Evolutionary conservation across 2,113 vertebrate species (phyloP).

Genomic region (Furnarius figulus): DNA sequence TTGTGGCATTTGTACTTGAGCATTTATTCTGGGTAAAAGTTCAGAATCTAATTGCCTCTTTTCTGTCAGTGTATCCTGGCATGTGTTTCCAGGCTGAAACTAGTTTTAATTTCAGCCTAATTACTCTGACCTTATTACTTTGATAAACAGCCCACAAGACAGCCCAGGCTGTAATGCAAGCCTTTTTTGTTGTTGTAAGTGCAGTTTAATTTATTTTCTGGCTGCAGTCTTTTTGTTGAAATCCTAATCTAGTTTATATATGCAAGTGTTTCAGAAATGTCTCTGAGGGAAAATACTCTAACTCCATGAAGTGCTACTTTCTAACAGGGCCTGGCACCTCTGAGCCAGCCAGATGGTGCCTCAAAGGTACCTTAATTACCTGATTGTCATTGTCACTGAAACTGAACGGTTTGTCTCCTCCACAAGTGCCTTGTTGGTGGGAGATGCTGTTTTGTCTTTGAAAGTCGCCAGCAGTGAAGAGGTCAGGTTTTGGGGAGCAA

Average conservation of each 20-base stretch:
- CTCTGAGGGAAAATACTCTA: background rate
- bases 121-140: background rate
- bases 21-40: background rate
- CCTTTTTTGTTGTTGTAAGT: background rate
- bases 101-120: background rate
- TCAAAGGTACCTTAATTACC: background rate
- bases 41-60: background rate
- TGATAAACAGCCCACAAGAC: background rate
- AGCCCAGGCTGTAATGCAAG: background rate
- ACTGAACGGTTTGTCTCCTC: background rate
- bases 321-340: background rate
- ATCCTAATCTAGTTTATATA: background rate
- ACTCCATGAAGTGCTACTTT: background rate
- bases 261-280: background rate
- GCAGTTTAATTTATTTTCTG: background rate
- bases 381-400: background rate
- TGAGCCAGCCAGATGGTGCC: background rate
- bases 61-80: background rate
- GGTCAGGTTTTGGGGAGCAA: accelerated
- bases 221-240: background rate
- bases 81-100: background rate
- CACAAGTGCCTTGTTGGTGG: background rate
- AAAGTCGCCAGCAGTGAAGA: background rate
- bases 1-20: background rate
- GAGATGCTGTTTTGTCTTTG: background rate